Base-by-base conservation (phyloP, 2,888 invertebrate genomes). In the Gymnosoma rotundatum region DNA sequence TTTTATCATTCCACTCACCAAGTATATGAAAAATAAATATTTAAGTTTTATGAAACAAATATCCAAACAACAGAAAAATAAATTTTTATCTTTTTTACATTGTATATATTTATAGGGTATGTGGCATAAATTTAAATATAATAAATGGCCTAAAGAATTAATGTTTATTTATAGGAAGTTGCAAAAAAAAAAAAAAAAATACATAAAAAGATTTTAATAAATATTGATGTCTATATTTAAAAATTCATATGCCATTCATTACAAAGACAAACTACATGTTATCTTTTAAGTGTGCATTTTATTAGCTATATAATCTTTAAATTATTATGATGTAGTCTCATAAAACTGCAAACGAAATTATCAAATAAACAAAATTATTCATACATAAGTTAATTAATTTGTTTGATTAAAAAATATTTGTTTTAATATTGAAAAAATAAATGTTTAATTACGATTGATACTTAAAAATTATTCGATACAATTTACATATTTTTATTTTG, bases 1-100 rank as follows among this genome's bases (percentile, higher is more conserved):
- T 3, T 60, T 60, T 60, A 60, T 73, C 79, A 79, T 79, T 79
- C 79, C 79, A 61, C 38, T 72, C 32, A 14, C 61, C 70, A 66
- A 50, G 7, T n/a, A 45, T 12, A 48, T 48, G 16, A 48, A 48
- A 12, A 48, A n/a, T 14, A 48, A 4, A 48, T 14, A 48, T n/a
- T n/a, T 48, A 48, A 48, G 2, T 48, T 48, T 48, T 16, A 48
- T 48, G 14, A n/a, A 48, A 48, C 16, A n/a, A 16, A 42, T 14
- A 42, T n/a, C 45, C 45, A 2, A n/a, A n/a, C 12, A 48, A 48
- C 4, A 48, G 16, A n/a, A 14, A 48, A 48, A 14, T n/a, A 48
- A 48, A 48, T 16, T 0, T 16, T 48, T 16, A 48, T 0, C 2
- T 48, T 16, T 0, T 16, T 48, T 16, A 48, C 4, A 16, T 48